phyloP scores from a whole-genome alignment of 1,140 invertebrate species.

The Leptopilina boulardi region DNA sequence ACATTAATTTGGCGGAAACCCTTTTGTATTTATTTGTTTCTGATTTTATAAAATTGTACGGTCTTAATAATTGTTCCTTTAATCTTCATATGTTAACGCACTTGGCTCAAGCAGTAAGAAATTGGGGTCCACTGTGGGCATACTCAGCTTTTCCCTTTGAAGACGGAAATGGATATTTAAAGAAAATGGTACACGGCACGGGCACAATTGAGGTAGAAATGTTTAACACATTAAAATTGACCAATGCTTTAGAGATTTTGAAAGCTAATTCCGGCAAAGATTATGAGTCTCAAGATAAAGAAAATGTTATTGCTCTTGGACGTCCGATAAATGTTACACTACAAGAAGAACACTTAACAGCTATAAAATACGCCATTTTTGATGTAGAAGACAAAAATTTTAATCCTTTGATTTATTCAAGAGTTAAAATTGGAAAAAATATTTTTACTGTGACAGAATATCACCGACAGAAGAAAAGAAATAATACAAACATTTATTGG shows the following conservation, averaged over 20 bases:
- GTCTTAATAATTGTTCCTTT: not conserved
- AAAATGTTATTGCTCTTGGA: not conserved
- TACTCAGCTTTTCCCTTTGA: slow-evolving; percentile 34
- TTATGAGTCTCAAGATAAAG: not conserved
- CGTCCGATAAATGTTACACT: not conserved
- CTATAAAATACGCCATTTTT: not conserved
- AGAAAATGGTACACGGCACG: not conserved
- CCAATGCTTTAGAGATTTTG: not conserved
- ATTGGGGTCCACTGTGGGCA: not conserved
- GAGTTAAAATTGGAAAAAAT: slow-evolving; percentile 8
- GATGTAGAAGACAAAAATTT: not conserved
- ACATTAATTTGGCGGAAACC: not conserved
- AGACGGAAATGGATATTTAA: slow-evolving; percentile 16
- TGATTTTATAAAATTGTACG: not conserved
- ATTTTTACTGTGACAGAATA: slow-evolving; percentile 12
- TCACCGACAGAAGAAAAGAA: not conserved
- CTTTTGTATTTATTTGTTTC: not conserved
- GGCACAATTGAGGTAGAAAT: not conserved
- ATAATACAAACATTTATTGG: slow-evolving; percentile 26
- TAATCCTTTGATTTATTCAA: slow-evolving; percentile 5
- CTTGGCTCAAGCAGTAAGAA: not conserved
- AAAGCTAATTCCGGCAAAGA: not conserved
- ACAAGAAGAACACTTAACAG: not conserved
- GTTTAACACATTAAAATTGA: not conserved
- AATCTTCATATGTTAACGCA: not conserved